These are phyloP conservation scores for Heliopora coerulea DNA, from an alignment of 92 coral and sea anemone species.

Conservation along the genomic window DNA sequence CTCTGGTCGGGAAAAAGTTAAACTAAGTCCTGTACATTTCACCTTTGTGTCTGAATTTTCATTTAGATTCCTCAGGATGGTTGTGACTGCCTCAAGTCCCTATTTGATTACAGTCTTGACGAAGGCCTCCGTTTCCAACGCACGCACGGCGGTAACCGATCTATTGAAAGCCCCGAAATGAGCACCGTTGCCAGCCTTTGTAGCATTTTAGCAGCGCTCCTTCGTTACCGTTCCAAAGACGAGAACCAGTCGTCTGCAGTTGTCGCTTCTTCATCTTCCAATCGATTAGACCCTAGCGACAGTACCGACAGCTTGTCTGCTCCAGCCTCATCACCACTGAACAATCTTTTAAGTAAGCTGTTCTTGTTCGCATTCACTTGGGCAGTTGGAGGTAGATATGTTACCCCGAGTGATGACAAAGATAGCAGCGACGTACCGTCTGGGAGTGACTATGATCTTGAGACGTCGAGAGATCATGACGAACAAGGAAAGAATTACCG, in stretches of 20 bases:
- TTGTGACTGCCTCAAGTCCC: conserved; percentile 55
- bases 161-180: conserved; percentile 64
- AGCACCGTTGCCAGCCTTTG: conserved; percentile 73
- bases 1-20: no score
- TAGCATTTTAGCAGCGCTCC: conserved; percentile 72
- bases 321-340: conserved; percentile 65
- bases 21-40: no score
- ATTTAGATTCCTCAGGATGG: conserved; percentile 62
- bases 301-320: conserved; percentile 42
- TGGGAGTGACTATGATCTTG: conserved; percentile 1
- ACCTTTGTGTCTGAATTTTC: no score
- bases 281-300: conserved; percentile 51
- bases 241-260: not conserved
- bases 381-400: conserved; percentile 84
- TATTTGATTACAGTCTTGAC: conserved; percentile 75
- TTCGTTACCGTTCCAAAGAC: conserved; percentile 36
- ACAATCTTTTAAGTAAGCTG: conserved; percentile 65
- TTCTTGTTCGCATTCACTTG: conserved; percentile 92
- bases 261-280: not conserved
- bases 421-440: conserved; percentile 3
- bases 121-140: conserved; percentile 71
- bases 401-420: conserved; percentile 37
- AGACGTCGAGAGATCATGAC: conserved; percentile 23
- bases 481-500: conserved; percentile 55
- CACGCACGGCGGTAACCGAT: conserved; percentile 59